Conservation (phyloP, 1,140 invertebrate species). For the Panagrolaimus sp. region DNA sequence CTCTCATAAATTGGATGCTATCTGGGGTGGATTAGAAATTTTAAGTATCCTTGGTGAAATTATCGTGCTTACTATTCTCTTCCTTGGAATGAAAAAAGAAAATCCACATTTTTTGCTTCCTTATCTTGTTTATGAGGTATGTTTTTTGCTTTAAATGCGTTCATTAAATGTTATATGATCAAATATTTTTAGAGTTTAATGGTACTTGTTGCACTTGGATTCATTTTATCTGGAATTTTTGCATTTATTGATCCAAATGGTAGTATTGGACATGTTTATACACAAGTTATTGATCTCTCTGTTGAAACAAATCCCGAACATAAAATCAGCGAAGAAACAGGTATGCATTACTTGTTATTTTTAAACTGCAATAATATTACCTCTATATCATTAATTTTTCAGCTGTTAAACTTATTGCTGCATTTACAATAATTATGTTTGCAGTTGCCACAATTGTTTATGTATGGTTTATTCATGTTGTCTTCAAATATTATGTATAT, state of each 20-base stretch:
- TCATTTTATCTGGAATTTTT: too few species aligned
- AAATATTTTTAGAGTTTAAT: too few species aligned
- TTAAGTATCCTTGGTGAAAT: not conserved
- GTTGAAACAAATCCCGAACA: too few species aligned
- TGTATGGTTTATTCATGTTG: not conserved
- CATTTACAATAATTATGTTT: not conserved
- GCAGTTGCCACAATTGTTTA: not conserved
- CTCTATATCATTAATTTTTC: not conserved
- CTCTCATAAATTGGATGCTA: not conserved
- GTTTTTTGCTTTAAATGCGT: not conserved
- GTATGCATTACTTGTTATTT: too few species aligned
- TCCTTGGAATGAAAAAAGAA: not conserved
- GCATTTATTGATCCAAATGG: not conserved
- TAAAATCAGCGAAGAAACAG: too few species aligned
- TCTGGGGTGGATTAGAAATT: not conserved
- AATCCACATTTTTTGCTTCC: not conserved
- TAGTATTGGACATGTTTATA: not conserved
- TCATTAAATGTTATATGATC: too few species aligned
- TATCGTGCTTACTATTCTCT: not conserved
- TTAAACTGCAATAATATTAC: too few species aligned
- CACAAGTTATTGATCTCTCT: too few species aligned
- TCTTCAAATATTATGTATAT: constrained; percentile 5
- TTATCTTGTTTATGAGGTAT: constrained; percentile 1
- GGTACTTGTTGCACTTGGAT: too few species aligned
- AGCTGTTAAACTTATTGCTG: not conserved